Evolutionary conservation across 2,113 vertebrate genomes (phyloP).

Genomic region (Pogona vitticeps): DNA sequence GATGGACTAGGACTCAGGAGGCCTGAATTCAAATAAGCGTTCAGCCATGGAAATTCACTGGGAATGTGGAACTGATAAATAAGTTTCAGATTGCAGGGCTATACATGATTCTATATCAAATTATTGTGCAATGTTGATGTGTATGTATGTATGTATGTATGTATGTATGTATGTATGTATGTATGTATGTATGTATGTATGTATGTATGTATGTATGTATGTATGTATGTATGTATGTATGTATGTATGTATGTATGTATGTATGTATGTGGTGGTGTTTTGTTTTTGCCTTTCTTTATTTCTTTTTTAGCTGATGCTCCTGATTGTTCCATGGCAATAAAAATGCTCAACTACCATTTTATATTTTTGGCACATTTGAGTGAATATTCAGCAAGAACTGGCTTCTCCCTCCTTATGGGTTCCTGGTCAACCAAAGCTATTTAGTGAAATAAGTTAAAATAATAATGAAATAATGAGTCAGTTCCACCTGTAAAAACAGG

Average conservation of each 20-base stretch:
- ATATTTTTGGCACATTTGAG: too few species aligned
- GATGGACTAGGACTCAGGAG: too few species aligned
- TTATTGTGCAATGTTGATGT: background rate
- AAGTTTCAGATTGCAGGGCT: background rate
- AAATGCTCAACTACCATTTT: background rate
- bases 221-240: too few species aligned
- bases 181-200: background rate
- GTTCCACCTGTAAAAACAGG: background rate
- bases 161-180: background rate
- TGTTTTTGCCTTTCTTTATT: background rate
- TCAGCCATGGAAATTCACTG: too few species aligned
- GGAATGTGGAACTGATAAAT: background rate
- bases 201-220: background rate
- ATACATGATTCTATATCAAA: background rate
- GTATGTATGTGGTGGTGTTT: background rate
- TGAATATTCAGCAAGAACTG: too few species aligned
- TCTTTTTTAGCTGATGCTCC: background rate
- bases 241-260: too few species aligned
- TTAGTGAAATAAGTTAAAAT: background rate
- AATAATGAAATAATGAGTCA: background rate
- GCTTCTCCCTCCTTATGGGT: background rate
- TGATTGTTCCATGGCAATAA: background rate
- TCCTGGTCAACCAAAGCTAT: background rate
- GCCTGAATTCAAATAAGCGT: too few species aligned
- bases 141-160: background rate